phyloP scores from a whole-genome alignment of 2,888 invertebrate genomes.

The Mythimna albipuncta region DNA sequence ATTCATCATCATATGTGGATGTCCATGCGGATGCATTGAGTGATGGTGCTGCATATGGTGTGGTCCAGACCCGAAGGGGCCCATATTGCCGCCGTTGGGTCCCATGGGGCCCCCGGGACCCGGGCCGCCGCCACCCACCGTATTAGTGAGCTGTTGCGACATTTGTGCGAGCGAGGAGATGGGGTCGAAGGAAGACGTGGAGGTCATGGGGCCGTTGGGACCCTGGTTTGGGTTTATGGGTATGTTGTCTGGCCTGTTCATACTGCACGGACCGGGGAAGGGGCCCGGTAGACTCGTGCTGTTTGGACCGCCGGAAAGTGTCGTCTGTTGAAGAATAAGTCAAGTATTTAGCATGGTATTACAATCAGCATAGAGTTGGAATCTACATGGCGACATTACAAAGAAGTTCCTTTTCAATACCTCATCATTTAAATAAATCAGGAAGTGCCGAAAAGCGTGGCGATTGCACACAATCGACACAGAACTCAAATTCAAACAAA shows the following conservation, averaged over 20 bases:
- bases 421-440: background rate
- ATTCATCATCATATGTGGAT: conserved; percentile 90
- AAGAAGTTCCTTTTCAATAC: background rate
- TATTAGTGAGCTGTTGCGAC: conserved; percentile 97
- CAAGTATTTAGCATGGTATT: conserved; percentile 18
- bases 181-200: conserved; percentile 95
- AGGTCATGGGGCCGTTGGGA: conserved; percentile 89
- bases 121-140: conserved; percentile 88
- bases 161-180: conserved; percentile 98
- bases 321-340: conserved; percentile 74
- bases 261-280: conserved; percentile 88
- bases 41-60: conserved; percentile 89
- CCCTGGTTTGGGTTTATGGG: conserved; percentile 89
- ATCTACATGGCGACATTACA: background rate
- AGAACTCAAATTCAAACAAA: too few relatives aligned
- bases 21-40: conserved; percentile 86
- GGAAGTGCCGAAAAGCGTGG: background rate
- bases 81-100: conserved; percentile 80
- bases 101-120: conserved; percentile 83
- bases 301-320: conserved; percentile 87
- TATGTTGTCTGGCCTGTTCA: conserved; percentile 87
- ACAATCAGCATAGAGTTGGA: background rate
- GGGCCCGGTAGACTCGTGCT: conserved; percentile 88
- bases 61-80: conserved; percentile 83
- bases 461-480: background rate